Evolutionary conservation across 30 jellyfish, hydroid and myxozoan species (phyloP), one percentile per base, ranked within the genome.

Genomic region (Rhopilema esculentum): DNA sequence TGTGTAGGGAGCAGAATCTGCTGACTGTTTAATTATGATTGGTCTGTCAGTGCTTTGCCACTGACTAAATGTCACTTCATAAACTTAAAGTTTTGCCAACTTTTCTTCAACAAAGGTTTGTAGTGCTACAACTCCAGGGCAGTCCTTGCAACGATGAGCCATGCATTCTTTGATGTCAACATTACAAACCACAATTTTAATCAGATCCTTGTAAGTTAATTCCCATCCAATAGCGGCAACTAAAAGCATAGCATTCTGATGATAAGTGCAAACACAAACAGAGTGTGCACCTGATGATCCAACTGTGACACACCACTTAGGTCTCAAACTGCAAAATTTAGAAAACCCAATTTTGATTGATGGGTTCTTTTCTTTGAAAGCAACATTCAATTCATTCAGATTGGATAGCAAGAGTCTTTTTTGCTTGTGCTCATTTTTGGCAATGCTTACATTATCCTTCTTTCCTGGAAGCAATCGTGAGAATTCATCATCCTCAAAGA

Each of bases 291-390:
- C 73, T 30, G 21, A 20, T 63, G 73, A 30, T 9, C 73, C n/a
- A 63, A 63, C 73, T 20, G 73, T 63, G 21, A 7, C 25, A 18
- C 73, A 63, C n/a, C n/a, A 7, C 20, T 63, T 63, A 20, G 4
- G 73, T 20, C 25, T 27, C 73, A 63, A 63, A 18, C 73, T 63
- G 21, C 29, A 70, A 70, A 92, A 92, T 78, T 61, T 92, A 15
- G 96, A 92, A 62, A 92, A 88, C 61, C 96, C 91, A 30, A 92
- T 73, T 62, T 49, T 73, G 16, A 12, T 23, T 20, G 80, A 89
- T 69, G 96, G 92, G 82, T 73, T 33, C 48, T 61, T 53, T 27
- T 28, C 49, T 70, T 70, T 66, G 12, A 40, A 40, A 40, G 6
- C 6, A 12, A 12, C 57, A 40, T 40, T 2, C 12, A n/a, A n/a